A percentile compares a stretch with the other conserved stretches of the same genome.
Evolutionary conservation across 2,888 invertebrate species (phyloP).

Genomic region (Amaurobius ferox): DNA sequence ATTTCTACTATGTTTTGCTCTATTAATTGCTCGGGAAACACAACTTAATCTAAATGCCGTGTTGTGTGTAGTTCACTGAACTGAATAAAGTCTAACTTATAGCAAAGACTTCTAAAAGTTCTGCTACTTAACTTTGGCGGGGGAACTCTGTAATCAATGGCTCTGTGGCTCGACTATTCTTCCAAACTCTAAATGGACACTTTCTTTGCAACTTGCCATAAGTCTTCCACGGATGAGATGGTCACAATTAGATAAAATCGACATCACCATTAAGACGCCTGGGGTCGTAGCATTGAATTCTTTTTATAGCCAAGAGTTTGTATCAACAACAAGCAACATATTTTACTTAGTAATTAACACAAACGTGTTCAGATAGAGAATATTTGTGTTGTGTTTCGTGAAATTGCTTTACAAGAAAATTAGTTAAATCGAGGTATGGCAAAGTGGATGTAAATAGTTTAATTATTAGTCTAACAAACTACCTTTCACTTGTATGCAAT

Average conservation of each 20-base stretch:
- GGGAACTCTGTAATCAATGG: background rate
- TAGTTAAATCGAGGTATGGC: too few relatives aligned
- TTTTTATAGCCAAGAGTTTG: too few relatives aligned
- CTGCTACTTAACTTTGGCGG: background rate
- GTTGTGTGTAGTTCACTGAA: background rate
- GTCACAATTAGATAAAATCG: background rate
- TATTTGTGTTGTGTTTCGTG: too few relatives aligned
- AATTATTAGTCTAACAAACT: too few relatives aligned
- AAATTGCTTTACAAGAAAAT: too few relatives aligned
- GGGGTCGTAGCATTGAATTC: too few relatives aligned
- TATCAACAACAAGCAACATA: too few relatives aligned
- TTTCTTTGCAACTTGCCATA: background rate
- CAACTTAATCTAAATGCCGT: background rate
- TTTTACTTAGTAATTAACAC: too few relatives aligned
- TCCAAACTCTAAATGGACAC: background rate
- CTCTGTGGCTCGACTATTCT: background rate
- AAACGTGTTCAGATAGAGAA: too few relatives aligned
- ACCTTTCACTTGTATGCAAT: too few relatives aligned
- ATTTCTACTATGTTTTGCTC: too few relatives aligned
- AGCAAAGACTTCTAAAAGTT: background rate
- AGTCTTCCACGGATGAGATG: background rate
- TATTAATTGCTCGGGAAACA: background rate
- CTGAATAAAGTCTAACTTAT: background rate
- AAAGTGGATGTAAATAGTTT: too few relatives aligned
- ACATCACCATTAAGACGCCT: background rate